Percentiles rank a stretch among this genome's conserved stretches.
phyloP scores from a whole-genome alignment of 2,888 invertebrate species.

The Adelphocoris suturalis region DNA sequence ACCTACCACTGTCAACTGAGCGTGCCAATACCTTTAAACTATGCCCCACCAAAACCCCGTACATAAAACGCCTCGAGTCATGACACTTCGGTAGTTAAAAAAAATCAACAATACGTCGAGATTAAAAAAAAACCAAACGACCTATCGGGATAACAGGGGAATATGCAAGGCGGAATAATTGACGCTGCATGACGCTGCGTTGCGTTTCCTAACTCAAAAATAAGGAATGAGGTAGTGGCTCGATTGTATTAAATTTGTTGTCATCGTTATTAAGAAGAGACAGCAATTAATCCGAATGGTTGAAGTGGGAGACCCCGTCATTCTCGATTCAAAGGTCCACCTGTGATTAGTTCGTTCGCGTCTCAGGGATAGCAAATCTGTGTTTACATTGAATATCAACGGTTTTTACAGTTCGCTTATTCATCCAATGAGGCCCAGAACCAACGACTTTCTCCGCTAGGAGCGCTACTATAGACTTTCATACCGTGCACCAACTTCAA shows the following conservation, averaged over 20 bases:
- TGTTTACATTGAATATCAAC: not conserved
- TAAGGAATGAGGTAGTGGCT: not conserved
- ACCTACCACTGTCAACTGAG: not conserved
- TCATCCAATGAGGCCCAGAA: no score
- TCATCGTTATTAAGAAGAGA: not conserved
- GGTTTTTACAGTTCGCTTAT: no score
- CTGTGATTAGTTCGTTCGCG: not conserved
- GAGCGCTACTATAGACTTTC: no score
- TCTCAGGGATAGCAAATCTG: not conserved
- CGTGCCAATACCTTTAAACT: not conserved
- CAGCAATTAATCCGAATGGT: not conserved
- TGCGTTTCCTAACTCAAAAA: not conserved
- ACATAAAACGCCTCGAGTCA: not conserved
- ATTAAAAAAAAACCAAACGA: not conserved
- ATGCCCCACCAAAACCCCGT: not conserved
- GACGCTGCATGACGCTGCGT: constrained; percentile 3
- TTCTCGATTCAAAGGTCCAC: not conserved
- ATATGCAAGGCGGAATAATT: not conserved
- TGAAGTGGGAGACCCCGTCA: not conserved
- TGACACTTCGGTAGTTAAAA: not conserved
- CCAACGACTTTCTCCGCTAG: no score
- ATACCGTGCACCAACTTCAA: no score
- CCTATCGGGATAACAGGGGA: not conserved
- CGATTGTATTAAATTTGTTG: not conserved
- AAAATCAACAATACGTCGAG: not conserved